Percentiles rank a stretch among this genome's conserved stretches.
Conservation (phyloP, 2,888 invertebrate species). For the Pristionchus mayeri region DNA sequence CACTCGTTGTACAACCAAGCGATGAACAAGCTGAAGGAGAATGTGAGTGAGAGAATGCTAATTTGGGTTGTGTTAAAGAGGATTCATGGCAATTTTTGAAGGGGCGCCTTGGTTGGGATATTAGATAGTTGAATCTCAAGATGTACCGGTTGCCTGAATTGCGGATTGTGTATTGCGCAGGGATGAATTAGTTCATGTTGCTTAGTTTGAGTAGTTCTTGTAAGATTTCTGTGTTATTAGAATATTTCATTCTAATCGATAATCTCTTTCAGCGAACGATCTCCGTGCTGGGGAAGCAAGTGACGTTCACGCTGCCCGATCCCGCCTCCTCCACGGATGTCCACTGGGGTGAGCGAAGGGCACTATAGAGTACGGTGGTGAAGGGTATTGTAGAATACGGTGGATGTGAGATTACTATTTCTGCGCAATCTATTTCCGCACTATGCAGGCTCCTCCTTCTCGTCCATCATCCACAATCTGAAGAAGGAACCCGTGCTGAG, state of each 20-base stretch:
- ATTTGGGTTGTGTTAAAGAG: neutral
- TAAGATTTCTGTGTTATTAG: neutral
- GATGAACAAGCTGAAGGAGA: conserved; percentile 45
- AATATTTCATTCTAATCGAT: neutral
- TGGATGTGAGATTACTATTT: no score
- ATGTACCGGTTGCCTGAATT: neutral
- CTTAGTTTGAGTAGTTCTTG: neutral
- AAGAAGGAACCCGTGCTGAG: conserved; percentile 38
- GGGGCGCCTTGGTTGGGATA: neutral
- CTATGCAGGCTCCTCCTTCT: conserved; percentile 24
- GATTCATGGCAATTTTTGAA: neutral
- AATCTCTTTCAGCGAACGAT: conserved; percentile 18
- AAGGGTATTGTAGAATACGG: neutral
- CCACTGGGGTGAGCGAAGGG: conserved; percentile 23
- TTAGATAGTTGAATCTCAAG: neutral
- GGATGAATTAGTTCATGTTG: neutral
- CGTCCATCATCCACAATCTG: conserved; percentile 30
- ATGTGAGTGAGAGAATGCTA: conserved; percentile 42
- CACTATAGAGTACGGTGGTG: neutral
- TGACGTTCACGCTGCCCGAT: conserved; percentile 36
- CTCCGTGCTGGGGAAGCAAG: conserved; percentile 28
- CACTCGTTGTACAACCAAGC: conserved; percentile 40
- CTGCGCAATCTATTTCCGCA: no score
- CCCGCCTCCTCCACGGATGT: neutral
- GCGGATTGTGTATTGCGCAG: neutral